Evolutionary conservation across 2,888 invertebrate genomes (phyloP), one percentile per base, ranked within the genome.

Genomic region (Ochropleura plecta): DNA sequence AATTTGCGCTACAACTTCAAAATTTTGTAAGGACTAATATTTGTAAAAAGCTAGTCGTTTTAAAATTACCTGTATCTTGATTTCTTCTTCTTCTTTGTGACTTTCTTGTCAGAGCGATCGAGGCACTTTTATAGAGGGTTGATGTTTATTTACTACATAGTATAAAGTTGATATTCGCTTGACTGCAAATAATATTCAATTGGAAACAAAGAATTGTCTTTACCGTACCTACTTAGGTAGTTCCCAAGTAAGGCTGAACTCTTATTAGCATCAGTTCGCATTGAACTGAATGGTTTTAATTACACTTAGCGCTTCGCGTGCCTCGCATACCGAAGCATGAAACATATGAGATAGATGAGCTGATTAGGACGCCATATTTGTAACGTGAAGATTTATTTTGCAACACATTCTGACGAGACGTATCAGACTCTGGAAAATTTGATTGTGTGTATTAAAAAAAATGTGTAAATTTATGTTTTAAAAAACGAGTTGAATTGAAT

Each of bases 211-310:
- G 44, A 8, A 4, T 62, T 7, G 62, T 44, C n/a, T 14, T n/a
- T 12, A 62, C 62, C 20, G 7, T 62, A 62, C 14, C 62, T 51
- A 57, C 30, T 59, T 40, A 70, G 20, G 40, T 55, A 42, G 30
- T 49, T 51, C 46, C 57, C 63, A 46, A 64, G 49, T 67, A 70
- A 40, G 55, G 44, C 20, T 18, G 65, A 46, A 53, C 62, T 70
- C 65, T 65, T 60, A 70, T 75, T 84, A 76, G 44, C 81, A 67
- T 74, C 44, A 74, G 53, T 71, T 48, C 64, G 59, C 60, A 70
- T 75, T 48, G 46, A 79, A 46, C 76, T 81, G 48, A 76, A 81
- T 81, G 76, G 81, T 48, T 70, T 63, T 70, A 81, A 81, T 79
- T 70, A 70, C 46, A 62, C 57, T 80, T 65, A n/a, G 44, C 18